Percentiles rank a stretch among this genome's conserved stretches.
These are phyloP conservation scores for Trimorus sp. DNA, from an alignment of 2,888 invertebrate species.

Conservation along the genomic window DNA sequence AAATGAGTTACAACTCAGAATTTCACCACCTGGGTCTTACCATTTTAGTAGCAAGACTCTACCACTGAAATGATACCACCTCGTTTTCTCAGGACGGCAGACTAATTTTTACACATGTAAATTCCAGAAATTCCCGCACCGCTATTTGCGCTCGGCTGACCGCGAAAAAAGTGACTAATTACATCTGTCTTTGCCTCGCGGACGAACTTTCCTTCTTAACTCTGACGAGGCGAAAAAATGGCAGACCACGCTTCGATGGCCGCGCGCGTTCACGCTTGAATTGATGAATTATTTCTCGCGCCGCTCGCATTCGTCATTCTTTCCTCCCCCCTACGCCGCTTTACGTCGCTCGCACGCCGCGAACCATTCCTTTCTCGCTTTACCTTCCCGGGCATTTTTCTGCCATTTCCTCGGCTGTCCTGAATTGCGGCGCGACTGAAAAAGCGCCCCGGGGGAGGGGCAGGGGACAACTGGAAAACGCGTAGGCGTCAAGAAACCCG, in stretches of 20 bases:
- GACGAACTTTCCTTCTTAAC: constrained; percentile 31
- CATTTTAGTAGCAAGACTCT: too few relatives aligned
- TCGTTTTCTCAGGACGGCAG: neutral
- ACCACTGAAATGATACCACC: too few relatives aligned
- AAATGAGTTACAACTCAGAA: too few relatives aligned
- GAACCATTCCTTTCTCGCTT: constrained; percentile 68
- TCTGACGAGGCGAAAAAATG: constrained; percentile 1
- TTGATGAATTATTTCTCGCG: constrained; percentile 57
- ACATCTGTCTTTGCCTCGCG: neutral
- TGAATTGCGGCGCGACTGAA: constrained; percentile 61
- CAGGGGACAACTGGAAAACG: constrained; percentile 56
- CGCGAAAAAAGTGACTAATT: constrained; percentile 19
- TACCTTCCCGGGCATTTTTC: constrained; percentile 54
- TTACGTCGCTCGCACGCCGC: constrained; percentile 40
- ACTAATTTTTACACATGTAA: constrained; percentile 3
- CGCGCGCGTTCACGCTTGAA: constrained; percentile 57
- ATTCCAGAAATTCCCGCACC: neutral
- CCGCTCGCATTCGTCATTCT: constrained; percentile 52
- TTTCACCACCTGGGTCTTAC: too few relatives aligned
- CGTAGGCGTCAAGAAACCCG: constrained; percentile 61
- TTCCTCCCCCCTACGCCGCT: constrained; percentile 25
- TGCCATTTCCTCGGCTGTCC: constrained; percentile 59
- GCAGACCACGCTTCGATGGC: constrained; percentile 39
- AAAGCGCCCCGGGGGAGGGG: constrained; percentile 34
- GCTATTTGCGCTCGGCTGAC: neutral